Evolutionary conservation across 2,113 vertebrate genomes (phyloP).

Genomic region (Chaetorhynchus papuensis): DNA sequence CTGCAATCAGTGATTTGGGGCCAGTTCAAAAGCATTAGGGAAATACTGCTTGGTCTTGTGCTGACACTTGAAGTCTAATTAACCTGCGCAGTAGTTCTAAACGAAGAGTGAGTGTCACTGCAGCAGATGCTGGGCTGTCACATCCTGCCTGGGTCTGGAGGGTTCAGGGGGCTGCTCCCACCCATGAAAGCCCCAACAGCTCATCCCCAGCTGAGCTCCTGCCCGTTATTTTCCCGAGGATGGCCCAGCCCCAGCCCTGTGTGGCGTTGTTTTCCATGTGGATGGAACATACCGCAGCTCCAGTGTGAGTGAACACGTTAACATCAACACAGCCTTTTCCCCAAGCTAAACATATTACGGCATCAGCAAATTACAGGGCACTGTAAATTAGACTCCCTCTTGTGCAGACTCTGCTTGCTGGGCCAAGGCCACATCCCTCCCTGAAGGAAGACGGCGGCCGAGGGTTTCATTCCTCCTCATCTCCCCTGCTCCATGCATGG

Average conservation of each 20-base stretch:
- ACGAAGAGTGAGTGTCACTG: fast-evolving
- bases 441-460: background rate
- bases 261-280: background rate
- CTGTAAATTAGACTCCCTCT: slow-evolving; percentile 44
- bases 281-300: background rate
- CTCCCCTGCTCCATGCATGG: background rate
- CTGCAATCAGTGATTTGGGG: background rate
- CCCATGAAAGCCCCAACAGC: fast-evolving
- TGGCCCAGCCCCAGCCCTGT: background rate
- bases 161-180: background rate
- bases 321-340: slow-evolving; percentile 49
- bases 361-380: slow-evolving; percentile 54
- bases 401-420: background rate
- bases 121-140: background rate
- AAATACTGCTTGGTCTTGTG: background rate
- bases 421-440: background rate
- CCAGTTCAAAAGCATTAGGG: background rate
- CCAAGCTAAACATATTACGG: slow-evolving; percentile 39
- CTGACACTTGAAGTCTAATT: background rate
- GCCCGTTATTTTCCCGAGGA: background rate
- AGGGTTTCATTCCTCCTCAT: background rate
- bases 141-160: background rate
- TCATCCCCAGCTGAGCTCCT: background rate
- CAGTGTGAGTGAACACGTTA: background rate
- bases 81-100: background rate